Evolutionary conservation across 2,113 vertebrate species (phyloP).

Genomic region (Empidonax traillii): DNA sequence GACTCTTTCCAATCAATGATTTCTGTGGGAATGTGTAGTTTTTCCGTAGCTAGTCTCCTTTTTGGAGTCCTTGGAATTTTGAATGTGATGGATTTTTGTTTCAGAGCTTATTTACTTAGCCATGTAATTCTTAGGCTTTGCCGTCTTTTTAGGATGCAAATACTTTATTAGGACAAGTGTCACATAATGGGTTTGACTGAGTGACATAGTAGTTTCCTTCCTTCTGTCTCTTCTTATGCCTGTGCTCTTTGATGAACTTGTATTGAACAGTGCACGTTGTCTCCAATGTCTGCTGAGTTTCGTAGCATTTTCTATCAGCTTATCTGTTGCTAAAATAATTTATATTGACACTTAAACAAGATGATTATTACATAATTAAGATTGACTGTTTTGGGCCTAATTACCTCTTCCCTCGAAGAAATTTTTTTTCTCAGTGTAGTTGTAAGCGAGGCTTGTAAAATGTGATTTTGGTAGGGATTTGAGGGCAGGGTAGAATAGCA

Average conservation of each 20-base stretch:
- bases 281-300: not conserved
- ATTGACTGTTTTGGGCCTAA: not conserved
- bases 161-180: not conserved
- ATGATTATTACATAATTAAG: not conserved
- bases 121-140: not conserved
- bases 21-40: not conserved
- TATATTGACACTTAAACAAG: not conserved
- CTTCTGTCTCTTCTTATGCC: not conserved
- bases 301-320: not conserved
- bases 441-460: not conserved
- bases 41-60: not conserved
- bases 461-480: not conserved
- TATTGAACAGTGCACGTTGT: not conserved
- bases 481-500: not conserved
- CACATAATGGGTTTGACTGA: not conserved
- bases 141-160: not conserved
- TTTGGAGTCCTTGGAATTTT: not conserved
- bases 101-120: not conserved
- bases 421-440: not conserved
- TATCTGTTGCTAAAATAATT: not conserved
- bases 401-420: not conserved
- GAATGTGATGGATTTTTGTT: not conserved
- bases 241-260: fast-evolving
- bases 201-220: not conserved
- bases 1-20: not conserved